Evolutionary conservation across 1,140 invertebrate species (phyloP), one percentile per base, ranked within the genome.

Genomic region (Metopolophium dirhodum): DNA sequence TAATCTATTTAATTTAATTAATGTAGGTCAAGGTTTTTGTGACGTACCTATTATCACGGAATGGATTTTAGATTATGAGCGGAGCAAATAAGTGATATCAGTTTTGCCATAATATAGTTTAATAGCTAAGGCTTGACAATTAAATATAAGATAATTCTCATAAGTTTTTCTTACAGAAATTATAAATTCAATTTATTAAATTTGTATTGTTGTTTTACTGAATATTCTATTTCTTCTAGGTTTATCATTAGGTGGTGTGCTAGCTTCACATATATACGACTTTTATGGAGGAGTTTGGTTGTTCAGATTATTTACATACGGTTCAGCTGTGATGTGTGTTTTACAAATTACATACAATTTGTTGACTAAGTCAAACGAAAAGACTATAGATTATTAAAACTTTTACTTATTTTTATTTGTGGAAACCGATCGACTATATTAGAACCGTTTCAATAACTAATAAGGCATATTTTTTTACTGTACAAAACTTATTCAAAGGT

Each of bases 221-320:
- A 77, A 77, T 86, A 9, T 54, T 85, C 2, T 93, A 7, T 30
- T 57, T 45, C 18, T 87, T 61, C 11, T 7, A 93, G 93, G 93
- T 88, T 47, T 93, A 51, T 61, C 93, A n/a, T 88, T 85, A 7
- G 93, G 93, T 45, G 85, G 85, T 26, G 37, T 93, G 2, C 11
- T 93, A 37, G 93, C 93, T 47, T 86, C 37, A 61, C 30, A 68
- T 20, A 88, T 93, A 47, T 93, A 93, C 35, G 85, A 93, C 45
- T 68, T 45, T 51, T 88, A 61, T 7, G 93, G 93, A 45, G 93
- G 93, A 51, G 41, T 57, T 6, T 93, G 85, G 54, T 45, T 93
- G 30, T 93, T 93, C 37, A 51, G 41, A 61, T 47, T 35, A 45
- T 93, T 93, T 57, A 35, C 85, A 35, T 93, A 93, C 23, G 51